phyloP scores from a whole-genome alignment of 1,140 invertebrate species.

The Bombus cullumanus region DNA sequence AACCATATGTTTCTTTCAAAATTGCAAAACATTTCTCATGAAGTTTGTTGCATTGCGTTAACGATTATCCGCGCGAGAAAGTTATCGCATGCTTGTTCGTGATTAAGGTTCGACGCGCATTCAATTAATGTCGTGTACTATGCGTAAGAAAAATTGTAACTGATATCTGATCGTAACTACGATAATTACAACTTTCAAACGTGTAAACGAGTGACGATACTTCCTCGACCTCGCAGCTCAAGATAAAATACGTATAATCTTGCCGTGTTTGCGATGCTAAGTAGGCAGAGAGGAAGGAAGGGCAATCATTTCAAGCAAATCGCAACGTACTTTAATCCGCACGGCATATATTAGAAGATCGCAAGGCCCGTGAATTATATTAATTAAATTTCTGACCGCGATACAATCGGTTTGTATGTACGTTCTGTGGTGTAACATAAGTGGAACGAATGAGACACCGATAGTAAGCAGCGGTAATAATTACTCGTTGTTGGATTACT shows the following conservation, averaged over 20 bases:
- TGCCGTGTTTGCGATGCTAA: constrained; percentile 36
- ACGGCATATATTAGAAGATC: constrained; percentile 63
- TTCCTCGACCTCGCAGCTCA: constrained; percentile 15
- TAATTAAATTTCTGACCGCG: constrained; percentile 68
- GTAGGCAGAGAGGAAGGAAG: neutral
- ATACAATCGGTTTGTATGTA: constrained; percentile 38
- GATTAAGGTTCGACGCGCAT: no score
- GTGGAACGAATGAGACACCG: constrained; percentile 55
- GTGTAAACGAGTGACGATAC: constrained; percentile 27
- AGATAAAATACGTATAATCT: constrained; percentile 27
- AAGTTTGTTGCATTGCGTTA: neutral
- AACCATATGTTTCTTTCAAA: neutral
- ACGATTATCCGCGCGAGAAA: neutral
- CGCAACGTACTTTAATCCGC: constrained; percentile 50
- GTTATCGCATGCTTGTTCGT: neutral
- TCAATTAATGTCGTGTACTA: neutral
- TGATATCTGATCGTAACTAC: neutral
- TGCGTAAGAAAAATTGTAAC: neutral
- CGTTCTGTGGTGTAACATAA: constrained; percentile 37
- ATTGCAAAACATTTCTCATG: neutral
- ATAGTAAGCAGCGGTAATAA: constrained; percentile 61
- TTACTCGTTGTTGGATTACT: constrained; percentile 49
- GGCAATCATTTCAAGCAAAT: constrained; percentile 35
- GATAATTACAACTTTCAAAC: constrained; percentile 20
- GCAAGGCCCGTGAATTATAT: constrained; percentile 68